Conservation (phyloP, 2,797 vertebrate species). For the Siniperca undulata region DNA sequence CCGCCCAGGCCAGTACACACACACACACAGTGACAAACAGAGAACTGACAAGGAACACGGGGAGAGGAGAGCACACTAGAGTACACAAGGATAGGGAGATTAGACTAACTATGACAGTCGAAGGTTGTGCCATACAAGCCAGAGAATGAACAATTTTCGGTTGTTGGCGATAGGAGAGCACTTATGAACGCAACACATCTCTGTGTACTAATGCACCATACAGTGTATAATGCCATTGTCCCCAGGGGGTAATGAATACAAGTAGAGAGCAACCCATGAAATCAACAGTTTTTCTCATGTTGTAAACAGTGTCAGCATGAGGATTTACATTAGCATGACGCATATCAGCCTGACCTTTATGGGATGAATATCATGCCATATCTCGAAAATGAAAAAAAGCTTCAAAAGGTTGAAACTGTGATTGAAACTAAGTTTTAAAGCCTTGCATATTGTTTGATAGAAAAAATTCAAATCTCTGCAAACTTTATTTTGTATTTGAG, state of each 20-base stretch:
- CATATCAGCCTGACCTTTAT: conserved; percentile 36
- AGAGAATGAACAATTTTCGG: not conserved
- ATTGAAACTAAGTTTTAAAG: no score
- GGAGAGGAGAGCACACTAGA: no score
- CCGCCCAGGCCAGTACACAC: no score
- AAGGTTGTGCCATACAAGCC: conserved; percentile 1
- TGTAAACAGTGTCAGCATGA: conserved; percentile 8
- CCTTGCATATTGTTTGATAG: no score
- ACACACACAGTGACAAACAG: no score
- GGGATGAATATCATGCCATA: no score
- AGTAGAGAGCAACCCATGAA: conserved; percentile 32
- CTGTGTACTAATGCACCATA: conserved; percentile 14
- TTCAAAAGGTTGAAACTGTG: no score
- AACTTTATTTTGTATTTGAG: no score
- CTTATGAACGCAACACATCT: conserved; percentile 7
- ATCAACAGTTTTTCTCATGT: conserved; percentile 9
- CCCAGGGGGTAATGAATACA: conserved; percentile 7
- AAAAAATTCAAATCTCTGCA: no score
- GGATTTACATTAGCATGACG: conserved; percentile 3
- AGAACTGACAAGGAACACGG: no score
- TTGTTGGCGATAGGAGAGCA: not conserved
- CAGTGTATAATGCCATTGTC: conserved; percentile 10
- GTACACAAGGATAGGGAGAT: no score
- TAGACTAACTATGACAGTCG: not conserved
- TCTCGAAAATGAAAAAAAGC: no score